Evolutionary conservation across 2,888 invertebrate species (phyloP), one percentile per base, ranked within the genome.

Genomic region (Drosophila rubida): DNA sequence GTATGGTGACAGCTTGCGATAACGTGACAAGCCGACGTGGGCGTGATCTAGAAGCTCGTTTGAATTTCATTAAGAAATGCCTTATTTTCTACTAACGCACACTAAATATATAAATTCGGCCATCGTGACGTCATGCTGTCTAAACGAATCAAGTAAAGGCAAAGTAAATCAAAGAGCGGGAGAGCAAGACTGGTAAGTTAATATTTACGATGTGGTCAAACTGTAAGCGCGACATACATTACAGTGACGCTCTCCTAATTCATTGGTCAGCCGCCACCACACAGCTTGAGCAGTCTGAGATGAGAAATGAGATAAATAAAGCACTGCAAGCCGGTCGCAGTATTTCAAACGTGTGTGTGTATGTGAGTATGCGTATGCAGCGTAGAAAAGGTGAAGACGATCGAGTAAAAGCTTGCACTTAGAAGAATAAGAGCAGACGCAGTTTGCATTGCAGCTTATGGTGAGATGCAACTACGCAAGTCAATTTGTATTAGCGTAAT

Each of bases 1-100:
- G 50, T 51, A 59, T 14, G 46, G 14, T 39, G 37, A 53, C 51
- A 55, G 11, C 46, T 32, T 14, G n/a, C 32, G 32, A 55, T 66
- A 39, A 39, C 1, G 8, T 1, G 7, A 13, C 30, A 19, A 32
- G 32, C 9, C 19, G 19, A 13, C 1, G 32, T 22, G 19, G 48
- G 48, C 19, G 22, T 32, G 32, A 32, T 48, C 48, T 19, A n/a
- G 25, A 39, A 25, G 2, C 22, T 16, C 2, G n/a, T 3, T 4
- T 9, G 6, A 4, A 14, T 9, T 5, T n/a, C n/a, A 49, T 30
- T 46, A 16, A 13, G 11, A 16, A 6, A 39, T 37, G 37, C 19
- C 11, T 11, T 46, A 6, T n/a, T 9, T 0, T 5, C 13, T 13
- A 30, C n/a, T 9, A n/a, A 11, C 13, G 4, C 11, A 19, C 14